Percentiles rank a stretch among this genome's conserved stretches.
phyloP scores from a whole-genome alignment of 2,797 vertebrate genomes.

The Clarias laeviceps region DNA sequence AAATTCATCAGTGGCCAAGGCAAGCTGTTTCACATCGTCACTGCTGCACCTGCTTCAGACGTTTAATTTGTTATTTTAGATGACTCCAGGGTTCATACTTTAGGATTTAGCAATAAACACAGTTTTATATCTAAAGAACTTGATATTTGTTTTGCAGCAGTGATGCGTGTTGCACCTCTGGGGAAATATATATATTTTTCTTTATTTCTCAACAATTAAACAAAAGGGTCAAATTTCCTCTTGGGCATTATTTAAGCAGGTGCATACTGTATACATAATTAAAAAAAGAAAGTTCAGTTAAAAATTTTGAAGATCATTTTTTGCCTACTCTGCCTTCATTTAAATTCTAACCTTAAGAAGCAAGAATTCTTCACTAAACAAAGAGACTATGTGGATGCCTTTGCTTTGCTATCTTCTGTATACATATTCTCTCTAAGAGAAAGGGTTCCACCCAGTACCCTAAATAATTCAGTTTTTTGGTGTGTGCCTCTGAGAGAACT shows the following conservation, averaged over 20 bases:
- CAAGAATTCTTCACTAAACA: background rate
- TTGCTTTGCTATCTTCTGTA: background rate
- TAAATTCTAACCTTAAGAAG: background rate
- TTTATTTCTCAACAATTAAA: background rate
- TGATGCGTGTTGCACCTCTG: background rate
- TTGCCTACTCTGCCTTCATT: background rate
- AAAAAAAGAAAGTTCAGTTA: background rate
- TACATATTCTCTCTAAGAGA: background rate
- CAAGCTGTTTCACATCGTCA: slow-evolving; percentile 33
- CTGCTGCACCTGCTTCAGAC: slow-evolving; percentile 17
- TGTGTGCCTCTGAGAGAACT: background rate
- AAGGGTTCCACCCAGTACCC: background rate
- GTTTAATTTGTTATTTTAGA: background rate
- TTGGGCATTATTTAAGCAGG: background rate
- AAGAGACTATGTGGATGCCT: no score
- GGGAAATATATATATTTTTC: background rate
- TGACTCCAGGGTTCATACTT: background rate
- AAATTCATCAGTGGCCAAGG: slow-evolving; percentile 37
- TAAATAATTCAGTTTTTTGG: background rate
- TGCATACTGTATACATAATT: background rate
- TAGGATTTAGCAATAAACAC: background rate
- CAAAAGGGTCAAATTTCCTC: background rate
- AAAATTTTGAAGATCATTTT: background rate
- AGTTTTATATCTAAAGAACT: background rate
- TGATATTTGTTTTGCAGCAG: background rate